Evolutionary conservation across 2,797 vertebrate genomes (phyloP).

Genomic region (Okamejei kenojei): DNA sequence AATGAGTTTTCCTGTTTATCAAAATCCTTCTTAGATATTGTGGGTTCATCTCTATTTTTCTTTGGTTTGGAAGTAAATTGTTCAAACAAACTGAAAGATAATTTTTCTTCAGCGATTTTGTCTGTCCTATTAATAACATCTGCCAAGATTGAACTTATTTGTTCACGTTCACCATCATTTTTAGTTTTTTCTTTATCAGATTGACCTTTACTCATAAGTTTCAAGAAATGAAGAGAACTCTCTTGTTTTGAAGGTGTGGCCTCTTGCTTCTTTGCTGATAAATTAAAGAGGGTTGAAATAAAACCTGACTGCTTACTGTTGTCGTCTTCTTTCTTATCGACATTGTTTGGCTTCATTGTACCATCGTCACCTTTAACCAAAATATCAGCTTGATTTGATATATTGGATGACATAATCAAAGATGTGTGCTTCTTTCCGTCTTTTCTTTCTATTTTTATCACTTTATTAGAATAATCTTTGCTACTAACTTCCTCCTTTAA

Average conservation of each 20-base stretch:
- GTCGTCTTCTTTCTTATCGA: not conserved
- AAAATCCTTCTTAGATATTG: constrained; percentile 32
- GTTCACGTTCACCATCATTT: not conserved
- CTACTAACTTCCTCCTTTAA: constrained; percentile 47
- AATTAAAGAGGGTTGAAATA: constrained; percentile 43
- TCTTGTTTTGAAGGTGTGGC: constrained; percentile 43
- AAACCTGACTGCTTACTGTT: constrained; percentile 40
- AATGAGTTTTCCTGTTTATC: constrained; percentile 11
- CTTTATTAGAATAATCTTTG: not conserved
- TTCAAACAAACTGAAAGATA: constrained; percentile 48
- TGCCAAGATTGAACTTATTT: not conserved
- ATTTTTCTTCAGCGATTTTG: constrained; percentile 49
- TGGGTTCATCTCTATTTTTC: constrained; percentile 50
- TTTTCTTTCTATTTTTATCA: not conserved
- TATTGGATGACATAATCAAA: constrained; percentile 7
- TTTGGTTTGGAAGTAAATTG: constrained; percentile 50
- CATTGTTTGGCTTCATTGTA: constrained; percentile 41
- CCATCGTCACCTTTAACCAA: constrained; percentile 7
- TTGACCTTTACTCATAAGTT: constrained; percentile 49
- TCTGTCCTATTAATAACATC: constrained; percentile 43
- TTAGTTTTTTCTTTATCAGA: constrained; percentile 24
- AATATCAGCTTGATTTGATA: not conserved
- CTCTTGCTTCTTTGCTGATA: constrained; percentile 38
- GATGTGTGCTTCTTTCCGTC: not conserved
- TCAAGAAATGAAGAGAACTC: constrained; percentile 46